Evolutionary conservation across 2,888 invertebrate species (phyloP).

Genomic region (Hanleya hanleyi): DNA sequence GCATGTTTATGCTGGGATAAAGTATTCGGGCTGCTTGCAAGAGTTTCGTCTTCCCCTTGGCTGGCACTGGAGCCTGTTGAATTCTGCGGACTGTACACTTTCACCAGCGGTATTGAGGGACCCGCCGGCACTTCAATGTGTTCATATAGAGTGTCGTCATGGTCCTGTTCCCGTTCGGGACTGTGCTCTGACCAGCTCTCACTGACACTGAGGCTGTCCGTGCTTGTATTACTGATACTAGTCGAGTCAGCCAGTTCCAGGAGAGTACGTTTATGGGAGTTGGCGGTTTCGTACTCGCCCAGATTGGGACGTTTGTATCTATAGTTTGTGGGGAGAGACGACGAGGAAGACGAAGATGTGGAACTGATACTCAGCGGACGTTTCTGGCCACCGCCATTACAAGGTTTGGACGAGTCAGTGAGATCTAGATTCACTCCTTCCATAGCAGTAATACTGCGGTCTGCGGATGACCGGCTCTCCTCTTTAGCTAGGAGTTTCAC

Average conservation of each 20-base stretch:
- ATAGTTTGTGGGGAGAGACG: constrained; percentile 62
- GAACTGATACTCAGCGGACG: constrained; percentile 72
- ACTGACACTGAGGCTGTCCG: background rate
- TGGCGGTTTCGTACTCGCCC: constrained; percentile 30
- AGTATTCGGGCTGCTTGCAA: background rate
- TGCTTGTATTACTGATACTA: background rate
- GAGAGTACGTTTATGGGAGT: background rate
- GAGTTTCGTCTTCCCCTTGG: background rate
- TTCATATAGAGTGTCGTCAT: background rate
- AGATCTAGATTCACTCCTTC: background rate
- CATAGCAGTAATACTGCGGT: background rate
- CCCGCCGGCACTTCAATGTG: background rate
- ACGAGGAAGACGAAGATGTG: constrained; percentile 69
- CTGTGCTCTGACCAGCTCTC: background rate
- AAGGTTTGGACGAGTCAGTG: background rate
- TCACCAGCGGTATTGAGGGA: background rate
- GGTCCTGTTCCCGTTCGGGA: background rate
- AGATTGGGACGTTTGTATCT: constrained; percentile 59
- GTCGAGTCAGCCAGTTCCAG: background rate
- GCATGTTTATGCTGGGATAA: background rate
- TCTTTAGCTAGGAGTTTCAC: background rate
- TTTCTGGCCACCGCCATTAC: constrained; percentile 50
- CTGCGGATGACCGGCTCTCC: background rate
- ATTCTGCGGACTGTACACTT: constrained; percentile 2
- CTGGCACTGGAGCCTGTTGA: background rate